Percentiles rank a stretch among this genome's conserved stretches.
Conservation (phyloP, 2,888 invertebrate genomes). For the Acrobasis repandana region DNA sequence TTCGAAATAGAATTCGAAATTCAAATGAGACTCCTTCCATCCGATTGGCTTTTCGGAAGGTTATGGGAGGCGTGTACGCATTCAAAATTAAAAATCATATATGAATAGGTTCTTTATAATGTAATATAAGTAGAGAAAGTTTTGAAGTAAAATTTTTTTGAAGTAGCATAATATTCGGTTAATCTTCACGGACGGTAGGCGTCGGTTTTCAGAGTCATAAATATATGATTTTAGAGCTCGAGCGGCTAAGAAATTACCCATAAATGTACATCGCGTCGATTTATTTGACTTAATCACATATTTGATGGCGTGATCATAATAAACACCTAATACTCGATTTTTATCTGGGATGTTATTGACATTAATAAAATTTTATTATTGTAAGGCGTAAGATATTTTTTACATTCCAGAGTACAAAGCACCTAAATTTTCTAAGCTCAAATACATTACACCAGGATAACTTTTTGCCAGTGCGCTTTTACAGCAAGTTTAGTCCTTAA, state of each 20-base stretch:
- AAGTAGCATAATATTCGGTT: slow-evolving; percentile 28
- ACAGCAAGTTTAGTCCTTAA: too few relatives aligned
- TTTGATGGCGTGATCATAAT: slow-evolving; percentile 33
- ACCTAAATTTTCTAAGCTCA: too few relatives aligned
- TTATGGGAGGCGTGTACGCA: slow-evolving; percentile 27
- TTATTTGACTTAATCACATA: slow-evolving; percentile 27
- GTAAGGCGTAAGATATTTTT: background rate
- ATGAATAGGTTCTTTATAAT: slow-evolving; percentile 28
- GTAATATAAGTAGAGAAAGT: slow-evolving; percentile 29
- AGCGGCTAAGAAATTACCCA: slow-evolving; percentile 30
- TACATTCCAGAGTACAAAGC: too few relatives aligned
- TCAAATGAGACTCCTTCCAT: slow-evolving; percentile 22
- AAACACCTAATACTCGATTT: slow-evolving; percentile 37
- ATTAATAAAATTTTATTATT: background rate
- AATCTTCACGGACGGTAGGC: slow-evolving; percentile 25
- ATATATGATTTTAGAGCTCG: slow-evolving; percentile 27
- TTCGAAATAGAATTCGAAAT: slow-evolving; percentile 26
- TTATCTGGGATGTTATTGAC: slow-evolving; percentile 19
- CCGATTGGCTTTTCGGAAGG: slow-evolving; percentile 26
- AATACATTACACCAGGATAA: too few relatives aligned
- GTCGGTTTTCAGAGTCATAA: slow-evolving; percentile 21
- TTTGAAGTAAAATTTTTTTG: slow-evolving; percentile 13
- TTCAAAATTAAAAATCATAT: slow-evolving; percentile 30
- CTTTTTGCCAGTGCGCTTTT: too few relatives aligned
- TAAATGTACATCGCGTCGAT: slow-evolving; percentile 31